Conservation (phyloP, 2,797 vertebrate genomes). For the Limnodromus scolopaceus region DNA sequence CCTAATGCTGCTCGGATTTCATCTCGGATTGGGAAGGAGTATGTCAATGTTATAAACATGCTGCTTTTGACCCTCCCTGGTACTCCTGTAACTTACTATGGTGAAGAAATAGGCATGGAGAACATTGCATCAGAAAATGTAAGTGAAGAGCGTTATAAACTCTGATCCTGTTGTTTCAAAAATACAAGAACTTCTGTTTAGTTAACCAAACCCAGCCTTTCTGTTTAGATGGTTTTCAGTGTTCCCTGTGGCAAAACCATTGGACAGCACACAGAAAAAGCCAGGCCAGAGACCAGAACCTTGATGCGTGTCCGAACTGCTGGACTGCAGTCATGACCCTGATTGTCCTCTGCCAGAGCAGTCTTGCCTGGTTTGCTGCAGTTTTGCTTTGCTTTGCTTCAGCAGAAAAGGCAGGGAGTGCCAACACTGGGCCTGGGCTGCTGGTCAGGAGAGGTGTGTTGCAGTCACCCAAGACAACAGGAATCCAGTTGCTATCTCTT, state of each 20-base stretch:
- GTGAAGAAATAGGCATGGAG: conserved; percentile 98
- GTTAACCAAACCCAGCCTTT: neutral
- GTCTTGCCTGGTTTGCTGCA: neutral
- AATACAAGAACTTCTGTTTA: neutral
- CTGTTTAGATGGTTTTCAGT: neutral
- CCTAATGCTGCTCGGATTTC: conserved; percentile 86
- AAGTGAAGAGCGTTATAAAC: conserved; percentile 75
- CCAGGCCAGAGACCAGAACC: neutral
- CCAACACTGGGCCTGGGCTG: neutral
- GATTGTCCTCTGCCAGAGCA: neutral
- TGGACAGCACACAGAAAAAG: neutral
- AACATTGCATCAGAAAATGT: conserved; percentile 68
- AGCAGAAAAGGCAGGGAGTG: neutral
- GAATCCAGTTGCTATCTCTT: rapidly evolving
- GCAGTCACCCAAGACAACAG: neutral
- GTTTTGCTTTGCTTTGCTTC: neutral
- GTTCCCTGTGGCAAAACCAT: neutral
- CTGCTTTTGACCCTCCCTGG: conserved; percentile 94
- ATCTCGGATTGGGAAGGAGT: conserved; percentile 84
- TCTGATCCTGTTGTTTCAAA: conserved; percentile 57
- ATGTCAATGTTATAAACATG: conserved; percentile 88
- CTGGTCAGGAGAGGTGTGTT: neutral
- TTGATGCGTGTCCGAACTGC: neutral
- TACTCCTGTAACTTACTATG: conserved; percentile 94
- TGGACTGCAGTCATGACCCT: neutral